These are phyloP conservation scores for Megalonaias nervosa DNA, from an alignment of 1,140 invertebrate genomes.

Conservation along the genomic window DNA sequence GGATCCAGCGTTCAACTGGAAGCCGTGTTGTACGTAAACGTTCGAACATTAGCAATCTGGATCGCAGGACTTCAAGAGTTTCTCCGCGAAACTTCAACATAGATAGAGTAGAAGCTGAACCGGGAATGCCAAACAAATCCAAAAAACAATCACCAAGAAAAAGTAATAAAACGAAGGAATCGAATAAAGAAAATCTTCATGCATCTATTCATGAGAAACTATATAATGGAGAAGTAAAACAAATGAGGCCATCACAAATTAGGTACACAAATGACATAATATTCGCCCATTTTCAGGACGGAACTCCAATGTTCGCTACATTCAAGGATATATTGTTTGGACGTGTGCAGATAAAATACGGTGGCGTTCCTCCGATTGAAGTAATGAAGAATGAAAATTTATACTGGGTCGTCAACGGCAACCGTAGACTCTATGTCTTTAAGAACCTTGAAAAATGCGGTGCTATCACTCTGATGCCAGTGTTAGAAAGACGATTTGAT, in stretches of 20 bases:
- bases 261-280: slow-evolving; percentile 34
- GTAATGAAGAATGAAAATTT: slow-evolving; percentile 31
- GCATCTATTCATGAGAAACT: neutral
- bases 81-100: too few relatives aligned
- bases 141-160: too few relatives aligned
- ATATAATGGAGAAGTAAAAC: slow-evolving; percentile 29
- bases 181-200: too few relatives aligned
- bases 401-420: slow-evolving; percentile 34
- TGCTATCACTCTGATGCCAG: slow-evolving; percentile 26
- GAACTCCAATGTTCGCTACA: slow-evolving; percentile 28
- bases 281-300: slow-evolving; percentile 27
- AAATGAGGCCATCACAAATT: slow-evolving; percentile 31
- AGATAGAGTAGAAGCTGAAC: too few relatives aligned
- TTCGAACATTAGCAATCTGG: too few relatives aligned
- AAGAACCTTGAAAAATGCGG: slow-evolving; percentile 30
- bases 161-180: too few relatives aligned
- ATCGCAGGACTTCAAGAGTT: too few relatives aligned
- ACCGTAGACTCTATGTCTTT: slow-evolving; percentile 25
- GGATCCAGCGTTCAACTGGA: too few relatives aligned
- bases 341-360: slow-evolving; percentile 22
- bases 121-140: too few relatives aligned
- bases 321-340: slow-evolving; percentile 30
- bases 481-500: slow-evolving; percentile 28
- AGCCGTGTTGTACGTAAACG: too few relatives aligned
- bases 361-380: slow-evolving; percentile 32